These are phyloP conservation scores for Psittacula derbiana DNA, from an alignment of 2,797 vertebrate species.

Conservation along the genomic window DNA sequence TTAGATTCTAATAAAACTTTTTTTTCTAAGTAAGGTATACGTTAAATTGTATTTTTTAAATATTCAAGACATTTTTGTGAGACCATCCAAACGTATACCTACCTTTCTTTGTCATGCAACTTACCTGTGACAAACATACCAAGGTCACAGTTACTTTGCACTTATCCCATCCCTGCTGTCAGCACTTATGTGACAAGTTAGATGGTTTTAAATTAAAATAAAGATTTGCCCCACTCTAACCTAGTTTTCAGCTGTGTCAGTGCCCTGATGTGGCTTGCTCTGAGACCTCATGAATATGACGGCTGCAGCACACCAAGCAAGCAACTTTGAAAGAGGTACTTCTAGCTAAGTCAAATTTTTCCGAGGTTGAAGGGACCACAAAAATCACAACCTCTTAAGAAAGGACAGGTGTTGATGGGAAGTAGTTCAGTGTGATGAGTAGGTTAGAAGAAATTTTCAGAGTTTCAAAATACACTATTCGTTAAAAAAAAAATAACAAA, in stretches of 20 bases:
- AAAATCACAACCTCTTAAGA: neutral
- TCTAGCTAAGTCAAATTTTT: neutral
- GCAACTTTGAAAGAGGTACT: too few species aligned
- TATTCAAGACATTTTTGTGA: neutral
- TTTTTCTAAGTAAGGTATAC: neutral
- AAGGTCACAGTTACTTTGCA: neutral
- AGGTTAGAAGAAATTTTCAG: neutral
- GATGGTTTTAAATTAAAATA: neutral
- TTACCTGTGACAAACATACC: neutral
- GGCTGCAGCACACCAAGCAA: fast-evolving
- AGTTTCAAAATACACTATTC: neutral
- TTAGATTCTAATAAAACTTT: neutral
- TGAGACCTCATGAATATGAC: neutral
- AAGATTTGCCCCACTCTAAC: neutral
- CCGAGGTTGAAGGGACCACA: neutral
- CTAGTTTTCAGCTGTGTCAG: neutral
- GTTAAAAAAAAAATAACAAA: neutral
- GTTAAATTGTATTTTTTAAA: neutral
- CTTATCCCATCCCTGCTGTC: neutral
- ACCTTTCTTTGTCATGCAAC: neutral
- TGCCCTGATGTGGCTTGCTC: neutral
- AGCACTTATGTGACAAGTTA: neutral
- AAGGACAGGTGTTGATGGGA: neutral
- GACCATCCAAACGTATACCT: neutral
- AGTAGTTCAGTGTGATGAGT: neutral